phyloP scores from a whole-genome alignment of 2,888 invertebrate species.

The Galerucella pusilla region DNA sequence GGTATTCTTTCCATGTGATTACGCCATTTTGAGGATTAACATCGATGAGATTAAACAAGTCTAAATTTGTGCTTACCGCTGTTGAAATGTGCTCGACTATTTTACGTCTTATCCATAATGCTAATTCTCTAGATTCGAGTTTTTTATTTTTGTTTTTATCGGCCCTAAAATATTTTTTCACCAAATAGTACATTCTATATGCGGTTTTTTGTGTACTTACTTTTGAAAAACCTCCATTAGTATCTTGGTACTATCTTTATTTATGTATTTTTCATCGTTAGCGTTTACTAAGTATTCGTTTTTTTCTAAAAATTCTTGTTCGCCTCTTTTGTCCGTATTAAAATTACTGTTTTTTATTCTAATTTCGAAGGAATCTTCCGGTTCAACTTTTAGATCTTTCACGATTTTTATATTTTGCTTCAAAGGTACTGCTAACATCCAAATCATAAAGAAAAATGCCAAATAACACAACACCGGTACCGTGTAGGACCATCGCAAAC shows the following conservation, averaged over 20 bases:
- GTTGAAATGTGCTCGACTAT: slow-evolving; percentile 76
- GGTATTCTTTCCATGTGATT: slow-evolving; percentile 85
- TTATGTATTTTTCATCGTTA: slow-evolving; percentile 59
- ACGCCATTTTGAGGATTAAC: slow-evolving; percentile 74
- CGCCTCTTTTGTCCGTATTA: slow-evolving; percentile 66
- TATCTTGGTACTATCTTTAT: slow-evolving; percentile 60
- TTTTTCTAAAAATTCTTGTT: slow-evolving; percentile 65
- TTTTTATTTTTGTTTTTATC: slow-evolving; percentile 70
- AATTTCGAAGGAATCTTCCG: slow-evolving; percentile 61
- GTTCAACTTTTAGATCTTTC: slow-evolving; percentile 49
- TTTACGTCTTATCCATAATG: slow-evolving; percentile 74
- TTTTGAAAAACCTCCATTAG: slow-evolving; percentile 63
- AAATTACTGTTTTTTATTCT: slow-evolving; percentile 67
- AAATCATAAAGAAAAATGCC: slow-evolving; percentile 68
- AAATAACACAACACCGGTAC: slow-evolving; percentile 69
- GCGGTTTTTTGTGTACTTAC: slow-evolving; percentile 53
- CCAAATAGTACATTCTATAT: not conserved
- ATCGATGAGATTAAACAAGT: slow-evolving; percentile 75
- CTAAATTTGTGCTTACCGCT: slow-evolving; percentile 75
- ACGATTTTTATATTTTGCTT: slow-evolving; percentile 56
- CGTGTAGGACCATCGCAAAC: slow-evolving; percentile 68
- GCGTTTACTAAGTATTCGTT: slow-evolving; percentile 66
- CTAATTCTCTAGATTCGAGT: slow-evolving; percentile 72
- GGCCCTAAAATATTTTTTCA: slow-evolving; percentile 64
- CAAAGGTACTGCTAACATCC: slow-evolving; percentile 66